Percentiles rank a stretch among this genome's conserved stretches.
Evolutionary conservation across 1,140 invertebrate species (phyloP).

Genomic region (Drosophila nikananu): DNA sequence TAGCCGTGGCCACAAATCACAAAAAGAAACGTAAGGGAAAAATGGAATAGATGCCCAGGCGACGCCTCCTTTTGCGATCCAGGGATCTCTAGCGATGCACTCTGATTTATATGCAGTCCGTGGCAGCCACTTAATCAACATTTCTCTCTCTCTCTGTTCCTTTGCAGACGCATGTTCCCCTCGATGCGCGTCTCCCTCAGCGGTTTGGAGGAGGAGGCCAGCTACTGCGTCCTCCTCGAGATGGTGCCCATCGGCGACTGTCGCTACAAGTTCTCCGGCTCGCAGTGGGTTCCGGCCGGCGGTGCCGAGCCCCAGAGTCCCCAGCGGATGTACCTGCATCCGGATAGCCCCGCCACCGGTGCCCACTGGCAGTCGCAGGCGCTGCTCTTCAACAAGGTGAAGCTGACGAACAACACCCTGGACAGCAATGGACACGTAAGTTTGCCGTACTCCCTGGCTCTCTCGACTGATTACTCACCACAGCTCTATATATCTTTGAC

Average conservation of each 20-base stretch:
- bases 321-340: conserved; percentile 92
- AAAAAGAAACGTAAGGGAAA: conserved; percentile 11
- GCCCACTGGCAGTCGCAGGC: conserved; percentile 94
- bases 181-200: conserved; percentile 89
- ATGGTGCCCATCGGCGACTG: conserved; percentile 89
- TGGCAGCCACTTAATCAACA: conserved; percentile 67
- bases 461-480: conserved; percentile 13
- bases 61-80: conserved; percentile 57
- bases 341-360: conserved; percentile 93
- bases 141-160: conserved; percentile 52
- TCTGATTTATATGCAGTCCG: conserved; percentile 63
- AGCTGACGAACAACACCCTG: conserved; percentile 95
- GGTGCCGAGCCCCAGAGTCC: conserved; percentile 93
- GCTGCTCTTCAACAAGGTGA: conserved; percentile 93
- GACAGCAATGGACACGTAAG: conserved; percentile 94
- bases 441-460: conserved; percentile 42
- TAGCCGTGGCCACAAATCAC: conserved; percentile 80
- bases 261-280: conserved; percentile 90
- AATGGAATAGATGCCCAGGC: conserved; percentile 40
- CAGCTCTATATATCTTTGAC: conserved; percentile 47
- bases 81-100: conserved; percentile 2
- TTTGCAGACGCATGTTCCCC: conserved; percentile 95
- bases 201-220: conserved; percentile 91
- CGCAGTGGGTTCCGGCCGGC: conserved; percentile 93
- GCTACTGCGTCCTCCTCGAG: conserved; percentile 94